Base-by-base conservation (phyloP, 2,113 vertebrate genomes). In the Eulemur macaco region DNA sequence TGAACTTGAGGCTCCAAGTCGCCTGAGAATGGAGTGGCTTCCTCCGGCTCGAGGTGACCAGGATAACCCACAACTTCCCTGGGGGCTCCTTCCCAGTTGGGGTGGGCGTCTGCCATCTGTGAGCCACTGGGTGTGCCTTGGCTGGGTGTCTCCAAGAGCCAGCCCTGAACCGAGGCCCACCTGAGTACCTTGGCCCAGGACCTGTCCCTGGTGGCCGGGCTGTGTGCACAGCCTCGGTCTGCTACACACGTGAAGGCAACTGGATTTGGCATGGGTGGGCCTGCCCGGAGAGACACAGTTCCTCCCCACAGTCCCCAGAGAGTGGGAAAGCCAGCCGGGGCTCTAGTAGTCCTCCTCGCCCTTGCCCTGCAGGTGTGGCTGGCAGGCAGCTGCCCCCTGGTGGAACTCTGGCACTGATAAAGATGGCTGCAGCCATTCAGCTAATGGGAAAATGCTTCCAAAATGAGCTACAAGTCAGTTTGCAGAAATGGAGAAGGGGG, bases 401-500 rank as follows among this genome's bases (percentile, higher is more conserved):
- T 82, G 89, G 73, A 58, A 27, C 20, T 37, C 11, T 5, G 14
- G 12, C 58, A 3, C 52, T 25, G 63, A 96, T 17, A 23, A 60
- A 94, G 76, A 89, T 45, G 63, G 83, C 76, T 7, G 39, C 27
- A 0, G 23, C 34, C 63, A 47, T 93, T 91, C n/a, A 1, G 52
- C 80, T 87, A 60, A 87, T 86, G 34, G 86, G 69, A 14, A 98
- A 97, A 97, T 31, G 96, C 87, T 88, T 76, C 94, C 93, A n/a
- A 98, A 98, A 96, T 14, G 95, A 94, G 74, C 78, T 89, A 54
- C 95, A 92, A 86, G 76, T 91, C 64, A 90, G 84, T 97, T 95
- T 98, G 96, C 96, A 93, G 96, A 98, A 98, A 98, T 42, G 78
- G 73, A 95, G 86, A 96, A 97, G 68, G 56, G 89, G 56, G 86